Conservation (phyloP, 2,113 vertebrate genomes). For the Cebidichthys violaceus region DNA sequence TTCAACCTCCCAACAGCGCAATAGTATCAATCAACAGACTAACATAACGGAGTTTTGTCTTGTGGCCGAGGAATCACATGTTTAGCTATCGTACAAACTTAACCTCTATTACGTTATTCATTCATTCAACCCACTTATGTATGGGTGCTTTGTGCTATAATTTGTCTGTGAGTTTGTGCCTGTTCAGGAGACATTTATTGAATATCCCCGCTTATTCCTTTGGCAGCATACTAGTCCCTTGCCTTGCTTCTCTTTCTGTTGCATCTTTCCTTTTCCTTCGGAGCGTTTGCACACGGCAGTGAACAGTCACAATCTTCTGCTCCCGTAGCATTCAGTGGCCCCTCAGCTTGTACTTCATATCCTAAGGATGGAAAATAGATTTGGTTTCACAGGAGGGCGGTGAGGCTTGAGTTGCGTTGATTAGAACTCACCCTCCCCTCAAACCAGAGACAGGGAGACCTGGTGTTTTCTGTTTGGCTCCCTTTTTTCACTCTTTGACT, state of each 20-base stretch:
- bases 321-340: conserved; percentile 25
- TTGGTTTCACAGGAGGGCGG: conserved; percentile 61
- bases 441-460: conserved; percentile 25
- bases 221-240: background rate
- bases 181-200: conserved; percentile 3
- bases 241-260: conserved; percentile 25
- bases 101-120: too few relatives aligned
- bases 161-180: background rate
- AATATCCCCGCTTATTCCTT: background rate
- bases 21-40: conserved; percentile 25
- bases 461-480: conserved; percentile 29
- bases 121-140: background rate
- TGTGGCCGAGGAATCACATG: conserved; percentile 11
- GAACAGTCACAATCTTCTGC: conserved; percentile 29
- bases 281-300: conserved; percentile 34
- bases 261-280: conserved; percentile 11
- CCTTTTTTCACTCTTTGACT: conserved; percentile 30
- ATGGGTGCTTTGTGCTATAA: background rate
- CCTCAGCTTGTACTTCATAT: conserved; percentile 53
- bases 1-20: conserved; percentile 21
- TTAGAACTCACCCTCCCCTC: conserved; percentile 15
- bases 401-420: conserved; percentile 52
- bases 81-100: background rate
- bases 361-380: conserved; percentile 69
- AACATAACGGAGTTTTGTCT: conserved; percentile 30